Evolutionary conservation across 2,888 invertebrate species (phyloP).

Genomic region (Ptychoptera albimana): DNA sequence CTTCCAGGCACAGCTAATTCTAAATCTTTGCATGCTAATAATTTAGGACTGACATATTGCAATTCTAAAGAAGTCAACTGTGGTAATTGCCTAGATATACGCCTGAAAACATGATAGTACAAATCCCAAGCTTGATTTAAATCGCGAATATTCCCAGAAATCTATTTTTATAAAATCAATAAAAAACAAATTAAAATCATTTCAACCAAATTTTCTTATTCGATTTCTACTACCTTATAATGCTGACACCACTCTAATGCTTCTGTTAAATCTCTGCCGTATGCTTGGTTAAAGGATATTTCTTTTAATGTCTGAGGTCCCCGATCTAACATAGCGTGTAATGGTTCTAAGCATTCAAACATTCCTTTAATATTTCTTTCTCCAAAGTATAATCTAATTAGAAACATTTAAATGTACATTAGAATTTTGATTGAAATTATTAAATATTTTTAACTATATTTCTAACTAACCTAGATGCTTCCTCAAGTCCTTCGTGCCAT

Average conservation of each 20-base stretch:
- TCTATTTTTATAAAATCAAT: conserved; percentile 24
- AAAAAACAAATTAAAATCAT: conserved; percentile 20
- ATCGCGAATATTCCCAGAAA: conserved; percentile 74
- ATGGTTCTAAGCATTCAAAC: conserved; percentile 87
- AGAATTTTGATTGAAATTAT: neutral
- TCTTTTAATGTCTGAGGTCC: conserved; percentile 95
- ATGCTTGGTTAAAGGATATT: conserved; percentile 91
- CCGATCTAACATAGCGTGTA: conserved; percentile 85
- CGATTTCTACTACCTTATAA: conserved; percentile 41
- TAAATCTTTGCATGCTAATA: conserved; percentile 76
- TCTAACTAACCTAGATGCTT: conserved; percentile 51
- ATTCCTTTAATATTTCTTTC: conserved; percentile 92
- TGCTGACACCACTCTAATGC: conserved; percentile 93
- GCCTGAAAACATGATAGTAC: conserved; percentile 95
- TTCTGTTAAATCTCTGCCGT: conserved; percentile 84
- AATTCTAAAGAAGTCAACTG: conserved; percentile 78
- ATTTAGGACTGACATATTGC: conserved; percentile 89
- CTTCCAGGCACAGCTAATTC: conserved; percentile 97
- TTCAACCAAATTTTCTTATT: neutral
- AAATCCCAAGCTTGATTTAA: conserved; percentile 98
- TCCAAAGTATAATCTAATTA: conserved; percentile 64
- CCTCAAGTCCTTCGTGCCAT: conserved; percentile 96
- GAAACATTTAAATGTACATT: neutral
- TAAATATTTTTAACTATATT: neutral
- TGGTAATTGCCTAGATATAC: conserved; percentile 89